Base-by-base conservation (phyloP, 2,113 vertebrate species). In the Panthera tigris region DNA sequence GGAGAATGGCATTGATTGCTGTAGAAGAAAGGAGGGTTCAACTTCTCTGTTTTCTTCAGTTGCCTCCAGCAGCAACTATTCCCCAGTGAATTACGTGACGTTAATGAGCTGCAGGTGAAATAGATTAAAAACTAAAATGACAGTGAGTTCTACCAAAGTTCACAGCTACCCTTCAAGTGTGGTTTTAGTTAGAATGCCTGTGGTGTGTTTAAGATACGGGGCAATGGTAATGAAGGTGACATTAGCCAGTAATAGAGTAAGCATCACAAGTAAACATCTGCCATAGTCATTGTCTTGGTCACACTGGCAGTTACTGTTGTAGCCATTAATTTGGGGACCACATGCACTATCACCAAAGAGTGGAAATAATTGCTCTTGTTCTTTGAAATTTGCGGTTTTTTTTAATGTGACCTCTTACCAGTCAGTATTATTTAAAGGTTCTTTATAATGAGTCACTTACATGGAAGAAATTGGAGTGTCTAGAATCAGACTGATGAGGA, bases 1-100 rank as follows among this genome's bases (percentile, higher is more conserved):
- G 68, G 55, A 87, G 93, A 97, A 71, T 76, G 45, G 13, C 29
- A 52, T 27, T 91, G 84, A 94, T 98, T 88, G 52, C 50, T 41
- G 7, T n/a, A 86, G 85, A 91, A 97, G 65, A 82, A 76, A 71
- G n/a, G 45, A 92, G 9, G 29, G 19, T n/a, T 96, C 55, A 52
- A 1, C 27, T 90, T 96, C 69, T 48, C 0, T 93, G 79, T 84
- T 92, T 74, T 83, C 71, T 86, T 94, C 69, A 57, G 0, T 81
- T 84, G 36, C 80, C 83, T 85, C 10, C 18, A 84, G 83, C 76
- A 78, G 57, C 74, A 73, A 16, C 33, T 66, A 14, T 79, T 94
- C 68, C 21, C 36, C 33, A 65, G 57, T 66, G 41, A 87, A 94
- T 81, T 80, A 7, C 39, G 39, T 12, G 39, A 41, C 21, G 55